A percentile compares a stretch with the other conserved stretches of the same genome.
phyloP scores from a whole-genome alignment of 2,888 invertebrate genomes.

The Autographa gamma region DNA sequence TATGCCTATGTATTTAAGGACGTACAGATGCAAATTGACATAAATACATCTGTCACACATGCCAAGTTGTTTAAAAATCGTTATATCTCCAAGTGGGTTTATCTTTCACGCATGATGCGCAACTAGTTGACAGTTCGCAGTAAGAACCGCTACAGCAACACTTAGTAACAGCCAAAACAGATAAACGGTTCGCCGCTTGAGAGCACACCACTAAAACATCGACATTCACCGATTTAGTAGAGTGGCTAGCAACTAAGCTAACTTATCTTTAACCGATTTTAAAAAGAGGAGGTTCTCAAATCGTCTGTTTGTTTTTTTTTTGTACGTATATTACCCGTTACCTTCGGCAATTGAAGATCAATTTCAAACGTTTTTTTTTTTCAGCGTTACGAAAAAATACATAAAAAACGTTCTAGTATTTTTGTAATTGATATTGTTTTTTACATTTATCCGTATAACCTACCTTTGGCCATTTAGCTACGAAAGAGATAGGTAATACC shows the following conservation, averaged over 20 bases:
- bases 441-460: no score
- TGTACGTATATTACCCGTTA: no score
- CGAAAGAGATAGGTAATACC: no score
- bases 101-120: neutral
- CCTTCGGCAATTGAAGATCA: no score
- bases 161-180: slow-evolving; percentile 1
- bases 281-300: no score
- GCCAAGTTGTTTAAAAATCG: neutral
- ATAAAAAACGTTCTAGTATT: no score
- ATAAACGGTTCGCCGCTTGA: slow-evolving; percentile 1
- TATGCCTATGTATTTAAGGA: no score
- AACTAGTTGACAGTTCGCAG: slow-evolving; percentile 5
- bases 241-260: neutral
- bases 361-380: no score
- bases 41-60: neutral
- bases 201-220: neutral
- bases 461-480: no score
- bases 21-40: neutral
- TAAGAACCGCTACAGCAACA: neutral
- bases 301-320: no score
- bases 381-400: no score
- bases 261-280: neutral
- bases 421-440: no score
- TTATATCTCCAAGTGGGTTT: neutral
- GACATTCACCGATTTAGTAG: neutral